Evolutionary conservation across 2,888 invertebrate genomes (phyloP).

Genomic region (Athalia circularis): DNA sequence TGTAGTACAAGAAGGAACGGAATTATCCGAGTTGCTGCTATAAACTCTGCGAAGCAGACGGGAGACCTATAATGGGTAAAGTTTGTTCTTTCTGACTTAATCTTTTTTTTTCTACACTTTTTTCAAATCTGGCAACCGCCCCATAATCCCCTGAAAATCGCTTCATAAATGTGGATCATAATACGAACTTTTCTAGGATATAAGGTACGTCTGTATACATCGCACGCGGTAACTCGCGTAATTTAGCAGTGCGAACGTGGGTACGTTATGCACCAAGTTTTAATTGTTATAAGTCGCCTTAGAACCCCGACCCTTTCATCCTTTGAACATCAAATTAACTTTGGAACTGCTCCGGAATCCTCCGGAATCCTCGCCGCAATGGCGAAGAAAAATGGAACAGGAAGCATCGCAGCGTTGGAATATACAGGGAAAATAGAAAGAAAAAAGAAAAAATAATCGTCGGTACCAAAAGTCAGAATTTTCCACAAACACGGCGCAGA

Average conservation of each 20-base stretch:
- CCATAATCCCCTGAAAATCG: constrained; percentile 51
- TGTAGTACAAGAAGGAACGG: no score
- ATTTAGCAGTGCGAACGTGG: constrained; percentile 40
- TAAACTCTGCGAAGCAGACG: no score
- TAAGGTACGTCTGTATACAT: constrained; percentile 9
- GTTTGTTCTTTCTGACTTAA: not conserved
- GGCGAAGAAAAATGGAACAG: no score
- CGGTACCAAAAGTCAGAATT: no score
- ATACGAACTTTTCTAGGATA: constrained; percentile 62
- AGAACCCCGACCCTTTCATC: constrained; percentile 20
- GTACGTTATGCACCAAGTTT: constrained; percentile 63
- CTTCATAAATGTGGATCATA: constrained; percentile 60
- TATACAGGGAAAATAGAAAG: no score
- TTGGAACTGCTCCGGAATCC: not conserved
- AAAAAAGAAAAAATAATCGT: no score
- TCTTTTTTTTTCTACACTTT: not conserved
- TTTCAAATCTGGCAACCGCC: constrained; percentile 45
- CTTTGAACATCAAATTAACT: constrained; percentile 27
- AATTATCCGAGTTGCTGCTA: no score
- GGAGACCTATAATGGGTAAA: constrained; percentile 9
- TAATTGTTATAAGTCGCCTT: constrained; percentile 65
- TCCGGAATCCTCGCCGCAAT: not conserved
- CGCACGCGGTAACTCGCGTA: constrained; percentile 7
- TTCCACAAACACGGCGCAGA: no score
- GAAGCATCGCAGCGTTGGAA: no score